These are phyloP conservation scores for Latrodectus hesperus DNA, from an alignment of 2,888 invertebrate species.

Conservation along the genomic window DNA sequence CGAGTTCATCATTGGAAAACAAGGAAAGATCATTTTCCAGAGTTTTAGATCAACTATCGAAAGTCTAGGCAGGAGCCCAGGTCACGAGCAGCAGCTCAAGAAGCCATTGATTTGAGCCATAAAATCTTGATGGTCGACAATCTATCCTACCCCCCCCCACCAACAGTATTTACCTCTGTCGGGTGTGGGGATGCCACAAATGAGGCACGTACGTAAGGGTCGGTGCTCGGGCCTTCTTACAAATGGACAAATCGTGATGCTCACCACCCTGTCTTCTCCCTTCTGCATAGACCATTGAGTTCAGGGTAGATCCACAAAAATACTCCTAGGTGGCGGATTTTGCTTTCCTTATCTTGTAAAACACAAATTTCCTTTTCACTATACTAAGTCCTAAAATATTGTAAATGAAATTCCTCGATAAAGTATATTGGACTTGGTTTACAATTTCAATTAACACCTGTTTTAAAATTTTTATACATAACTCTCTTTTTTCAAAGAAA, in stretches of 20 bases:
- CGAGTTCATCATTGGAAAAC: background rate
- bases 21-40: background rate
- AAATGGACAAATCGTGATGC: conserved; percentile 67
- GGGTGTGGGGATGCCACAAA: conserved; percentile 29
- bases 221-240: conserved; percentile 41
- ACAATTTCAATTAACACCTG: too few relatives aligned
- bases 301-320: conserved; percentile 45
- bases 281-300: background rate
- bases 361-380: too few relatives aligned
- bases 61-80: background rate
- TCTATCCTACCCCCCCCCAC: conserved; percentile 23
- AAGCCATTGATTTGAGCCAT: conserved; percentile 68
- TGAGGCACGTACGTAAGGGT: conserved; percentile 56
- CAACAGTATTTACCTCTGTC: background rate
- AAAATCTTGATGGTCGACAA: conserved; percentile 66
- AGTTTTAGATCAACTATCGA: background rate
- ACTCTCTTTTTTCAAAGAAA: too few relatives aligned
- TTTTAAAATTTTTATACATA: too few relatives aligned
- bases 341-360: too few relatives aligned
- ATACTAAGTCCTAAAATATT: too few relatives aligned
- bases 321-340: too few relatives aligned
- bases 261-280: conserved; percentile 15
- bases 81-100: conserved; percentile 55
- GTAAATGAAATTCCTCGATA: too few relatives aligned
- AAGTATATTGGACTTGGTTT: too few relatives aligned